phyloP scores from a whole-genome alignment of 2,113 vertebrate species.

The Gallinago undulata region DNA sequence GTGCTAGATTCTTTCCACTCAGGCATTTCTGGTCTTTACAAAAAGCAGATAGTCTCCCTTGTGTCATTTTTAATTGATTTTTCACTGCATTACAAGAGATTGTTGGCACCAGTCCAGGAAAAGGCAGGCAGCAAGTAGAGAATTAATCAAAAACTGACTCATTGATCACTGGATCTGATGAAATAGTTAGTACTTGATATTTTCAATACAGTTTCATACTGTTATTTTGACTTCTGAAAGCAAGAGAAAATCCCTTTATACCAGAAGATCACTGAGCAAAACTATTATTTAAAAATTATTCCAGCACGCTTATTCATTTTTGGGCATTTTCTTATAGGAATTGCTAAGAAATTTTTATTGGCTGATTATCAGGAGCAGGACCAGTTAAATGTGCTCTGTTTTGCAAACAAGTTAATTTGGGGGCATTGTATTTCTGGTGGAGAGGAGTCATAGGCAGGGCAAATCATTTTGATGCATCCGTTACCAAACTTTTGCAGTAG shows the following conservation, averaged over 20 bases:
- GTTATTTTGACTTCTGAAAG: constrained; percentile 6
- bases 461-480: neutral
- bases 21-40: constrained; percentile 28
- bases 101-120: constrained; percentile 39
- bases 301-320: neutral
- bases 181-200: constrained; percentile 65
- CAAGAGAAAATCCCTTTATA: neutral
- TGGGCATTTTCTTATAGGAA: neutral
- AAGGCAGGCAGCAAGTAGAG: neutral
- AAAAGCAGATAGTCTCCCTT: constrained; percentile 12
- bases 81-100: constrained; percentile 25
- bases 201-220: neutral
- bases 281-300: neutral
- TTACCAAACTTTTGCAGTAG: neutral
- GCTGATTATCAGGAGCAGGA: neutral
- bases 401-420: neutral
- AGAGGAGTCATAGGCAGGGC: neutral
- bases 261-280: neutral
- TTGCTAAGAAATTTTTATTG: neutral
- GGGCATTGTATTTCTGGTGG: neutral
- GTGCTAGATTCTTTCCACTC: neutral
- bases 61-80: constrained; percentile 71
- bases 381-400: neutral
- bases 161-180: constrained; percentile 50
- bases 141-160: constrained; percentile 60